phyloP scores from a whole-genome alignment of 2,113 vertebrate species.

The Apus apus region DNA sequence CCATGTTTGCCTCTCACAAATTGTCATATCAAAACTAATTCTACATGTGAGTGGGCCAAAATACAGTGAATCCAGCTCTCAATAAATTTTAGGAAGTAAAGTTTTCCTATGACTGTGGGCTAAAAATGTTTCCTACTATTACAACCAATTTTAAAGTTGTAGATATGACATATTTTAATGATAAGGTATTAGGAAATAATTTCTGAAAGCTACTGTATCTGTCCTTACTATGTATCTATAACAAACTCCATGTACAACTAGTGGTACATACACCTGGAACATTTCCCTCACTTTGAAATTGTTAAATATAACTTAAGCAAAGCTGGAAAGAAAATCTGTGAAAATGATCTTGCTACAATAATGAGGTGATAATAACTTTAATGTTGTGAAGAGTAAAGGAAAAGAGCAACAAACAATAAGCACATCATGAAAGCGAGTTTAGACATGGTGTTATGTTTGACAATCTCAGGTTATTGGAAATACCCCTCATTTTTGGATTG shows the following conservation, averaged over 20 bases:
- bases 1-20: not conserved
- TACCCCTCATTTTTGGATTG: not conserved
- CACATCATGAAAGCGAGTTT: not conserved
- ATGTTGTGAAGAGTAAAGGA: conserved; percentile 72
- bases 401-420: conserved; percentile 40
- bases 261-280: not conserved
- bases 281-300: conserved; percentile 49
- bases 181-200: not conserved
- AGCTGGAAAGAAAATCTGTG: conserved; percentile 67
- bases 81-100: not conserved
- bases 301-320: conserved; percentile 68
- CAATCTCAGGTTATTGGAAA: not conserved
- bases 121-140: not conserved
- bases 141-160: not conserved
- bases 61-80: not conserved
- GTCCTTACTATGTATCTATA: not conserved
- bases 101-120: not conserved
- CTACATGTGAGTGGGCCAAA: not conserved
- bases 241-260: not conserved
- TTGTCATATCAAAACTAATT: not conserved
- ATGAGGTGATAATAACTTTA: conserved; percentile 81
- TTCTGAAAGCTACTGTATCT: not conserved
- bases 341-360: conserved; percentile 78
- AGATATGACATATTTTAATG: not conserved
- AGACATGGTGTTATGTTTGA: fast-evolving